A percentile compares a stretch with the other conserved stretches of the same genome.
These are phyloP conservation scores for Oasisia sp. DNA, from an alignment of 2,888 invertebrate genomes.

Conservation along the genomic window DNA sequence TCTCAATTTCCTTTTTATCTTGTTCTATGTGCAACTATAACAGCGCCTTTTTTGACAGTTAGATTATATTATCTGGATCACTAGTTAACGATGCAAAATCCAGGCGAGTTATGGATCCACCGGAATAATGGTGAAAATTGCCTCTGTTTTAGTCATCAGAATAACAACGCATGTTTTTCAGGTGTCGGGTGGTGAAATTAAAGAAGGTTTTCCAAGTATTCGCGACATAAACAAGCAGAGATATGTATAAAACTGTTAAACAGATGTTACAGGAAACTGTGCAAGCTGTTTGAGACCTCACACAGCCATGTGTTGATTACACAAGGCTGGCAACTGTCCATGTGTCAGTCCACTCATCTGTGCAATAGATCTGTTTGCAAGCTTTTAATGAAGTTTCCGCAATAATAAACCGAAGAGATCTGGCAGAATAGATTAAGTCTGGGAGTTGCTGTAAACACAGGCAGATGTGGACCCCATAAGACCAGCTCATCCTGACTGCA, in stretches of 20 bases:
- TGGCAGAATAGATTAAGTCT: not conserved
- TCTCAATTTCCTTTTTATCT: not conserved
- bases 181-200: not conserved
- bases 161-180: not conserved
- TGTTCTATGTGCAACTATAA: not conserved
- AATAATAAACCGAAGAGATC: not conserved
- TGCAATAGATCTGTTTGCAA: not conserved
- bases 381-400: conserved; percentile 7
- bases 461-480: not conserved
- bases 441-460: not conserved
- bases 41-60: not conserved
- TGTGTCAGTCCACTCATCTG: not conserved
- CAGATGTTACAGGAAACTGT: not conserved
- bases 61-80: not conserved
- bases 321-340: not conserved
- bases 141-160: not conserved
- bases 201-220: not conserved
- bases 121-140: not conserved
- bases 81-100: not conserved
- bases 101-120: not conserved
- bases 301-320: not conserved
- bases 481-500: not conserved
- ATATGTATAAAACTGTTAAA: conserved; percentile 7
- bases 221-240: not conserved
- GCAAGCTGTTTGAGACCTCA: not conserved